Evolutionary conservation across 2,888 invertebrate species (phyloP), one percentile per base, ranked within the genome.

Genomic region (Stenolophus ochropezus): DNA sequence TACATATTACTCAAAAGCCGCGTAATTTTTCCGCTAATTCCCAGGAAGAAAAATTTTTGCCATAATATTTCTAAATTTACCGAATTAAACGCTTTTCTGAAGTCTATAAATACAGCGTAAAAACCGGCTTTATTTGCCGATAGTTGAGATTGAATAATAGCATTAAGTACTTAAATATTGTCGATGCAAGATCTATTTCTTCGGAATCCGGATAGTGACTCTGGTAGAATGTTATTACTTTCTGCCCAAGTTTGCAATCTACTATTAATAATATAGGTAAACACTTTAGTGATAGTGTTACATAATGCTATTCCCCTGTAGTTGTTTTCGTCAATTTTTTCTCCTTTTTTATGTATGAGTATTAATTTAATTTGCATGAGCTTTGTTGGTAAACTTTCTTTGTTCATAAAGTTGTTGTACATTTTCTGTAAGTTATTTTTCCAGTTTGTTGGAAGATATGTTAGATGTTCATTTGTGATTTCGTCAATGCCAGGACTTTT

Each of bases 151-250:
- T 69, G 69, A 21, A 23, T 27, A 16, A 69, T 27, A 5, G 69
- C 27, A 14, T 21, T 23, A 14, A 75, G 8, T n/a, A 42, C 47
- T 58, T 58, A 76, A n/a, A 81, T 8, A 21, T 74, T 75, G 18
- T 56, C 81, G 6, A 42, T 49, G 18, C 81, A 81, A 1, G 51
- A 47, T 61, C 56, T 75, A 20, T 58, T 20, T 33, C 58, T 81
- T 51, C 81, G 16, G 65, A 81, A 81, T 4, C 81, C 75, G 5
- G 75, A 75, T 58, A 56, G 76, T 25, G 76, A 53, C 47, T 76
- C 42, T 58, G 75, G 75, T 1, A 81, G 11, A 3, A 81, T 74
- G 8, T 23, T 58, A 8, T 2, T 11, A 16, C 61, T 75, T 81
- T n/a, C 81, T 14, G 42, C 5, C 81, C 81, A 81, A 18, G 18